Percentiles rank a stretch among this genome's conserved stretches.
Conservation (phyloP, 2,888 invertebrate species). For the Helleia helle region DNA sequence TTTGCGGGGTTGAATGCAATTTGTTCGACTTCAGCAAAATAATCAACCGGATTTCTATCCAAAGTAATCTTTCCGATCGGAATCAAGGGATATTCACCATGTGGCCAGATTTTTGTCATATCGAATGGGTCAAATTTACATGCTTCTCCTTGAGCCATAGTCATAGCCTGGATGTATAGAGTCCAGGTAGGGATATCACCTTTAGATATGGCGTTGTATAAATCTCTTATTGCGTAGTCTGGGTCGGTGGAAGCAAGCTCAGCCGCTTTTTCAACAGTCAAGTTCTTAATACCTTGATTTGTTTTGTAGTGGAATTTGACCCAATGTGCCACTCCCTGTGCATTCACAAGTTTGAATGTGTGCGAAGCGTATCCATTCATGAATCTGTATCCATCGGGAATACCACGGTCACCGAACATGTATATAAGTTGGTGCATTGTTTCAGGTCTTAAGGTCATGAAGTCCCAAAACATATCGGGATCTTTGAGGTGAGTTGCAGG, state of each 20-base stretch:
- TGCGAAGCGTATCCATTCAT: slow-evolving; percentile 98
- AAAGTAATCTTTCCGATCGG: slow-evolving; percentile 90
- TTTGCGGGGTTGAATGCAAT: slow-evolving; percentile 93
- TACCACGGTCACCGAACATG: slow-evolving; percentile 93
- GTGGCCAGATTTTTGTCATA: slow-evolving; percentile 94
- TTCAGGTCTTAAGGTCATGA: slow-evolving; percentile 90
- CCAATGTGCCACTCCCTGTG: slow-evolving; percentile 81
- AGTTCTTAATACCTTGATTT: slow-evolving; percentile 90
- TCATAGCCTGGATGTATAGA: slow-evolving; percentile 91
- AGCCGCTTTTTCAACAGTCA: slow-evolving; percentile 79
- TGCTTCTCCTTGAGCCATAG: slow-evolving; percentile 86
- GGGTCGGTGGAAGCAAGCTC: slow-evolving; percentile 85
- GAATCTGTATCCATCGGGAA: slow-evolving; percentile 92
- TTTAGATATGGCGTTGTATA: slow-evolving; percentile 89
- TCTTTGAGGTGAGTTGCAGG: slow-evolving; percentile 94
- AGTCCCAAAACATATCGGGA: slow-evolving; percentile 97
- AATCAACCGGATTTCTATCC: slow-evolving; percentile 92
- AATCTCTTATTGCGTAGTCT: slow-evolving; percentile 90
- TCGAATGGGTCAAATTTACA: slow-evolving; percentile 93
- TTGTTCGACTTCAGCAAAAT: slow-evolving; percentile 96
- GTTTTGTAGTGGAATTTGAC: slow-evolving; percentile 97
- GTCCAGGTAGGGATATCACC: slow-evolving; percentile 86
- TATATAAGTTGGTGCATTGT: slow-evolving; percentile 88
- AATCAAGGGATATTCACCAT: slow-evolving; percentile 88
- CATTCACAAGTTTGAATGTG: slow-evolving; percentile 92